These are phyloP conservation scores for Tinamus guttatus DNA, from an alignment of 2,113 vertebrate genomes.

Conservation along the genomic window DNA sequence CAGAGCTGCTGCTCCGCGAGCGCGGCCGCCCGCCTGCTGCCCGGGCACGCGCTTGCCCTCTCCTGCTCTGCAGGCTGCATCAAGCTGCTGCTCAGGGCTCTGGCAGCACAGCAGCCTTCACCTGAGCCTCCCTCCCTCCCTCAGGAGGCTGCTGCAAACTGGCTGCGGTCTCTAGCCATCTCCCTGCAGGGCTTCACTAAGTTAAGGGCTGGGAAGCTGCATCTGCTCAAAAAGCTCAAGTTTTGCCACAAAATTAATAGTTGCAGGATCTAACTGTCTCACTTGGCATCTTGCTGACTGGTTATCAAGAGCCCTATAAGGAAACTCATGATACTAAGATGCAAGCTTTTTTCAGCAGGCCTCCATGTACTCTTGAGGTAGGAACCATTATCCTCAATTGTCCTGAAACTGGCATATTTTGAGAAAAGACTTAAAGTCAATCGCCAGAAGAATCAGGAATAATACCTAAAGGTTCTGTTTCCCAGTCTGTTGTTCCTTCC, in stretches of 20 bases:
- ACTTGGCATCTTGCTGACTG: background rate
- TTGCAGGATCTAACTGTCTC: background rate
- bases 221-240: background rate
- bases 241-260: background rate
- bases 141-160: background rate
- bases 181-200: fast-evolving
- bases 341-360: background rate
- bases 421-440: background rate
- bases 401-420: background rate
- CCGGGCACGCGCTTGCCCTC: background rate
- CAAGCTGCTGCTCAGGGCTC: background rate
- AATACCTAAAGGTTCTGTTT: background rate
- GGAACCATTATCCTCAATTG: background rate
- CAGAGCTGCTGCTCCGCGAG: background rate
- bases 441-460: background rate
- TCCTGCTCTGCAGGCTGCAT: background rate
- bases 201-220: background rate
- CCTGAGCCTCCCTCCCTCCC: background rate
- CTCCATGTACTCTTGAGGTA: background rate
- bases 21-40: background rate
- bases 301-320: background rate
- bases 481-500: background rate
- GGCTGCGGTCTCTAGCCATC: fast-evolving
- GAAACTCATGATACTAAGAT: background rate
- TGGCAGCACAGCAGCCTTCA: background rate